Conservation (phyloP, 1,140 invertebrate species). For the Subanguina moxae region DNA sequence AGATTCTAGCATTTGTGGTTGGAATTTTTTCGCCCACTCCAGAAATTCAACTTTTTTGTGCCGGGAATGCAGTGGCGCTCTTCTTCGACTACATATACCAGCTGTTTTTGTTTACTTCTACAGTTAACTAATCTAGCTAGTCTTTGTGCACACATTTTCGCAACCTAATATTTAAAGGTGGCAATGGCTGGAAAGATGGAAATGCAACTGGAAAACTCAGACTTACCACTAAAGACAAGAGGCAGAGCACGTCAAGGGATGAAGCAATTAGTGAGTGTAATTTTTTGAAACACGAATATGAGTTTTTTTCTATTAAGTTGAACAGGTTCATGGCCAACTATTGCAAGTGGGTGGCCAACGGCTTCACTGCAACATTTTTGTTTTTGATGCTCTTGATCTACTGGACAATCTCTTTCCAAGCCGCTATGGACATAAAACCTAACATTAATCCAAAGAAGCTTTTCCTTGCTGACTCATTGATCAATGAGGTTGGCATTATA, state of each 20-base stretch:
- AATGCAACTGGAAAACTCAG: too few relatives aligned
- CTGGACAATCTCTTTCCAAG: constrained; percentile 25
- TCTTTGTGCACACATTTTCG: not conserved
- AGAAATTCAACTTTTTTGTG: constrained; percentile 41
- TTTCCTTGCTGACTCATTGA: constrained; percentile 37
- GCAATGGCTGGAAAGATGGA: constrained; percentile 15
- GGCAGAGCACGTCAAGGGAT: not conserved
- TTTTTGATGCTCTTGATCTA: constrained; percentile 31
- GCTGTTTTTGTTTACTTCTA: constrained; percentile 43
- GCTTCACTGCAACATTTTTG: constrained; percentile 33
- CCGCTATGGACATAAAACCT: constrained; percentile 18
- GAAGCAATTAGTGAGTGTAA: not conserved
- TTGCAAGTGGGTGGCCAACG: constrained; percentile 35
- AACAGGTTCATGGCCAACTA: constrained; percentile 21
- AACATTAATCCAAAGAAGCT: constrained; percentile 41
- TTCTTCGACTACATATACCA: constrained; percentile 50
- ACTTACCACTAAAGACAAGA: not conserved
- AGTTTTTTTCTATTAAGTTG: constrained; percentile 3
- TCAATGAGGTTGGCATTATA: constrained; percentile 31
- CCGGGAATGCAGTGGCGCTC: constrained; percentile 49
- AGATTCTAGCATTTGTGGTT: constrained; percentile 41
- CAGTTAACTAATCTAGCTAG: constrained; percentile 10
- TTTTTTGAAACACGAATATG: not conserved
- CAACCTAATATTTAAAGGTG: too few relatives aligned
- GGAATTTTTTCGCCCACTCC: constrained; percentile 54